Base-by-base conservation (phyloP, 2,888 invertebrate genomes). In the Amiota communis region DNA sequence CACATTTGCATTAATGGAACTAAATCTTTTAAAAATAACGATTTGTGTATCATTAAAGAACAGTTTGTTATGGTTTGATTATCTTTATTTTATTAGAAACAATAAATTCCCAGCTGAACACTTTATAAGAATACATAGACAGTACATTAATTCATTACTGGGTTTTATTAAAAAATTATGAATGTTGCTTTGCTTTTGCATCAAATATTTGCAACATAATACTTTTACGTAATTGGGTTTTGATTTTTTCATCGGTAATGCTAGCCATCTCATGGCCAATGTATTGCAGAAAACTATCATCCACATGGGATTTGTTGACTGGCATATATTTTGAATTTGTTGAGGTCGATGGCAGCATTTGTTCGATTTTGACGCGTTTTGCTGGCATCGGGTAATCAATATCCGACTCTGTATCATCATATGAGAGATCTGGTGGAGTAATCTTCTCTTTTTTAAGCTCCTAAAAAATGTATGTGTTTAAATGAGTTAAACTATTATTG, bases 381-480 rank as follows among this genome's bases (percentile, higher is more conserved):
- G 13, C 10, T 53, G 53, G 53, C 13, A n/a, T n/a, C 15, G 53
- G 53, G 0, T 11, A 53, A 53, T 53, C 12, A 11, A 53, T 53
- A 15, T 8, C 6, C 11, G 12, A 53, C 15, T 53, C 11, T 13
- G 53, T 53, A 15, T 53, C 11, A 9, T 53, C 53, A 11, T 15
- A 53, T n/a, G 53, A 53, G 53, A n/a, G 15, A n/a, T 53, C 53
- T 8, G 3, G 53, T n/a, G 6, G 13, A 15, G 13, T 53, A 13
- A 53, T 6, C 53, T n/a, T 12, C 13, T 53, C 53, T 15, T 53
- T 6, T 53, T 13, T 53, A 12, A 23, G 23, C 15, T 53, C 53
- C 15, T n/a, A 53, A 53, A 53, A n/a, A 53, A n/a, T n/a, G 53
- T 53, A n/a, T 53, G 15, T 53, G 53, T 53, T 15, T n/a, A 53